A percentile compares a stretch with the other conserved stretches of the same genome.
phyloP scores from a whole-genome alignment of 2,797 vertebrate species.

The Melanotaenia parkinsoni region DNA sequence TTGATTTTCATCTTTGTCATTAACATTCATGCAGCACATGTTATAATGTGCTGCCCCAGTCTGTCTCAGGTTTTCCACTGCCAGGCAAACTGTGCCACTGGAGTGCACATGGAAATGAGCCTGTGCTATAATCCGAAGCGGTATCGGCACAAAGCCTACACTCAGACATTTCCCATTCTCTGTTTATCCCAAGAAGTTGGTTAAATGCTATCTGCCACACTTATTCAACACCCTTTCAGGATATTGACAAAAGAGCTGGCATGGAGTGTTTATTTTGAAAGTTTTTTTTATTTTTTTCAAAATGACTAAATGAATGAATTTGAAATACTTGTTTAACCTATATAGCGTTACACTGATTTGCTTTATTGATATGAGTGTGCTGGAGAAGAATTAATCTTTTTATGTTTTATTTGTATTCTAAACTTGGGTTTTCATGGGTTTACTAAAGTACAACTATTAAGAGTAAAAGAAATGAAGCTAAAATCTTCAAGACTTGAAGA shows the following conservation, averaged over 20 bases:
- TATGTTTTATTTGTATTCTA: slow-evolving; percentile 8
- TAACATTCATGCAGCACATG: slow-evolving; percentile 50
- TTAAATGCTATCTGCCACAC: slow-evolving; percentile 46
- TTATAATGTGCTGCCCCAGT: slow-evolving; percentile 43
- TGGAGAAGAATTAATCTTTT: slow-evolving; percentile 37
- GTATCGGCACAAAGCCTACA: slow-evolving; percentile 45
- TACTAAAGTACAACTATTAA: slow-evolving; percentile 11
- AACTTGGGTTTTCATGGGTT: slow-evolving; percentile 33
- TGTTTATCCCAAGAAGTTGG: slow-evolving; percentile 48
- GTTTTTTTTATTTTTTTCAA: not conserved
- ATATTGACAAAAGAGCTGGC: slow-evolving; percentile 31
- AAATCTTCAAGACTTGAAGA: no score
- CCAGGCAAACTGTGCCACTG: slow-evolving; percentile 40
- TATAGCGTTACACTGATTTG: slow-evolving; percentile 43
- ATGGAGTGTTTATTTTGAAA: slow-evolving; percentile 51
- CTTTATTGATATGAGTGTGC: slow-evolving; percentile 44
- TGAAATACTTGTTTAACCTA: slow-evolving; percentile 68
- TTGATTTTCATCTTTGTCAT: slow-evolving; percentile 61
- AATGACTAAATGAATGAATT: slow-evolving; percentile 49
- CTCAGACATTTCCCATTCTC: slow-evolving; percentile 46
- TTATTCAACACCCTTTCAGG: slow-evolving; percentile 50
- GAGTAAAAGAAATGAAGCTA: not conserved
- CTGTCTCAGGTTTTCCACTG: slow-evolving; percentile 50
- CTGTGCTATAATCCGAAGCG: slow-evolving; percentile 54
- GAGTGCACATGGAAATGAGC: slow-evolving; percentile 63